Percentiles rank a stretch among this genome's conserved stretches.
Evolutionary conservation across 2,797 vertebrate species (phyloP).

Genomic region (Galaxias olidus): DNA sequence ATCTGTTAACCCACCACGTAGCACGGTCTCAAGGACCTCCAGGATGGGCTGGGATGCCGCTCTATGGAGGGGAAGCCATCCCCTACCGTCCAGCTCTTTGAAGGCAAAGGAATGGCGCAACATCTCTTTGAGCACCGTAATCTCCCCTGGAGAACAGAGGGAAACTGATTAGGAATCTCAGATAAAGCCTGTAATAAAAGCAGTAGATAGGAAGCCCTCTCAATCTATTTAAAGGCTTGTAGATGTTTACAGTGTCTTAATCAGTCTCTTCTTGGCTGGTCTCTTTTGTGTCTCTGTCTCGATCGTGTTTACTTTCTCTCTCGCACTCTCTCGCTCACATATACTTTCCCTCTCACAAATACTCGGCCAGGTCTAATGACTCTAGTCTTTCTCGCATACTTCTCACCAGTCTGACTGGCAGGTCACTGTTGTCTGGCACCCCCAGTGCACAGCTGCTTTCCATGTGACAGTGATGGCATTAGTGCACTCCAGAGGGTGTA

Average conservation of each 20-base stretch:
- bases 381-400: background rate
- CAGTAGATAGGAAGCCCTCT: background rate
- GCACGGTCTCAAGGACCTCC: slow-evolving; percentile 76
- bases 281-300: background rate
- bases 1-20: slow-evolving; percentile 65
- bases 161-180: background rate
- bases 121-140: slow-evolving; percentile 74
- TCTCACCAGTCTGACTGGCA: background rate
- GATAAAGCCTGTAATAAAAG: background rate
- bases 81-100: slow-evolving; percentile 78
- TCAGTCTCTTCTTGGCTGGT: background rate
- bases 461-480: slow-evolving; percentile 1
- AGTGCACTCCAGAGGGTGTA: background rate
- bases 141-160: slow-evolving; percentile 62
- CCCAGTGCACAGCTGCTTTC: background rate
- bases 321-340: background rate
- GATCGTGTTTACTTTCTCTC: background rate
- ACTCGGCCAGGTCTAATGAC: background rate
- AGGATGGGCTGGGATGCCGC: slow-evolving; percentile 68
- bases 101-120: slow-evolving; percentile 70
- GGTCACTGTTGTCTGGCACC: background rate
- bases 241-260: background rate
- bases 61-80: slow-evolving; percentile 79
- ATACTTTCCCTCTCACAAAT: background rate
- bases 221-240: background rate